phyloP scores from a whole-genome alignment of 1,140 invertebrate species.

The Solenopsis invicta region DNA sequence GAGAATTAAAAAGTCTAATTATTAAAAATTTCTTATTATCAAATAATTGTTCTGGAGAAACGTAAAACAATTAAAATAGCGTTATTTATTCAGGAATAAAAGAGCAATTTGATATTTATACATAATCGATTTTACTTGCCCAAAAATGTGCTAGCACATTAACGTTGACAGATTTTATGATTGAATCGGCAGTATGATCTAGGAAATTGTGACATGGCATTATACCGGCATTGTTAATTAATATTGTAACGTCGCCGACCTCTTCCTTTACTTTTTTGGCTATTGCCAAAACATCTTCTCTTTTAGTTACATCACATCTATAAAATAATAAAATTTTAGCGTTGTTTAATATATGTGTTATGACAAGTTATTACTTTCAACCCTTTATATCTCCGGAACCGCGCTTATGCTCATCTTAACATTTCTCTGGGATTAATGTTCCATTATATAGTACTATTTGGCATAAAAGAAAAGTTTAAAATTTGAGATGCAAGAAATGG shows the following conservation, averaged over 20 bases:
- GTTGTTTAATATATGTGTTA: too few relatives aligned
- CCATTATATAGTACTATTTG: too few relatives aligned
- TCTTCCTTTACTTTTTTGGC: conserved; percentile 88
- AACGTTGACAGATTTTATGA: conserved; percentile 91
- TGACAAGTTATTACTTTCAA: too few relatives aligned
- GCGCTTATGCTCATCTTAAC: too few relatives aligned
- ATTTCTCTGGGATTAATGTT: too few relatives aligned
- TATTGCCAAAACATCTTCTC: conserved; percentile 88
- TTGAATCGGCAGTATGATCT: conserved; percentile 89
- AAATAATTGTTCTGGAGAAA: background rate
- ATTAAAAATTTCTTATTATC: background rate
- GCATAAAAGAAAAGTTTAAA: too few relatives aligned
- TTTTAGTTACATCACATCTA: conserved; percentile 91
- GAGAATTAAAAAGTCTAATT: background rate
- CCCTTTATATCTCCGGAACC: too few relatives aligned
- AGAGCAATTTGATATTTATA: background rate
- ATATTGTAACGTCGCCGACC: conserved; percentile 91
- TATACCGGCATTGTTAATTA: conserved; percentile 96
- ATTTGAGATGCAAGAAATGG: too few relatives aligned
- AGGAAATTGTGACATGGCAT: conserved; percentile 92
- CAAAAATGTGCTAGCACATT: conserved; percentile 94
- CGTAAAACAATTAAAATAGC: background rate
- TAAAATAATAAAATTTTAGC: conserved; percentile 58
- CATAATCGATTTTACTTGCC: conserved; percentile 86
- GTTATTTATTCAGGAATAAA: background rate